These are phyloP conservation scores for Pelecanus crispus DNA, from an alignment of 2,113 vertebrate species.

Conservation along the genomic window DNA sequence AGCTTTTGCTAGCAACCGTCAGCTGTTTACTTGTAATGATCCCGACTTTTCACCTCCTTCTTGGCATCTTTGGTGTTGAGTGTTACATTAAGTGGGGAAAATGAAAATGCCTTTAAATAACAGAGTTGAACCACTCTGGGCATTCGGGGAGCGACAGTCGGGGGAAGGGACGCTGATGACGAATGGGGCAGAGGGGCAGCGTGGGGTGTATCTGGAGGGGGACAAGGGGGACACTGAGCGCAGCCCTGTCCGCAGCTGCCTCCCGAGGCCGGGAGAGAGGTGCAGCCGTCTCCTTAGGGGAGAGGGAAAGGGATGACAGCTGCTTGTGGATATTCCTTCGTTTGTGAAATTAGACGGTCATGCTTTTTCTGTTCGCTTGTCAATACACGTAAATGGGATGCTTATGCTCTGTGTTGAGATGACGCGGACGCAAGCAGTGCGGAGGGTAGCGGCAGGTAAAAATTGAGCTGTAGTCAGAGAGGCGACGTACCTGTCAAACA, in stretches of 20 bases:
- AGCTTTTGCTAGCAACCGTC: background rate
- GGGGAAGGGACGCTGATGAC: background rate
- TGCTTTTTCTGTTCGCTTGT: background rate
- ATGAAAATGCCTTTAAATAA: background rate
- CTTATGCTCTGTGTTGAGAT: background rate
- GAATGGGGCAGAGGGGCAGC: background rate
- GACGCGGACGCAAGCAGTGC: background rate
- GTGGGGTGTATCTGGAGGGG: background rate
- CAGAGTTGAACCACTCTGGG: background rate
- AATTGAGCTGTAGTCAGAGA: background rate
- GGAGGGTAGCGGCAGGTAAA: background rate
- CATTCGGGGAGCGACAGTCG: background rate
- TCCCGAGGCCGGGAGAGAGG: background rate
- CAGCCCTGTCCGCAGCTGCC: fast-evolving
- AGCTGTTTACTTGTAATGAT: background rate
- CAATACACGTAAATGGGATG: fast-evolving
- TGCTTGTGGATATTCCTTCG: background rate
- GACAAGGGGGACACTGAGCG: background rate
- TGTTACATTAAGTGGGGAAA: background rate
- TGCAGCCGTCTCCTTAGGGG: background rate
- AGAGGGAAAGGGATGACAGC: background rate
- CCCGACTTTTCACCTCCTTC: background rate
- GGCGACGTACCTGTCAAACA: background rate
- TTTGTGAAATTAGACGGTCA: fast-evolving
- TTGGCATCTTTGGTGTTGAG: background rate